Percentiles rank a stretch among this genome's conserved stretches.
Evolutionary conservation across 2,113 vertebrate species (phyloP).

Genomic region (Hemichromis elongatus): DNA sequence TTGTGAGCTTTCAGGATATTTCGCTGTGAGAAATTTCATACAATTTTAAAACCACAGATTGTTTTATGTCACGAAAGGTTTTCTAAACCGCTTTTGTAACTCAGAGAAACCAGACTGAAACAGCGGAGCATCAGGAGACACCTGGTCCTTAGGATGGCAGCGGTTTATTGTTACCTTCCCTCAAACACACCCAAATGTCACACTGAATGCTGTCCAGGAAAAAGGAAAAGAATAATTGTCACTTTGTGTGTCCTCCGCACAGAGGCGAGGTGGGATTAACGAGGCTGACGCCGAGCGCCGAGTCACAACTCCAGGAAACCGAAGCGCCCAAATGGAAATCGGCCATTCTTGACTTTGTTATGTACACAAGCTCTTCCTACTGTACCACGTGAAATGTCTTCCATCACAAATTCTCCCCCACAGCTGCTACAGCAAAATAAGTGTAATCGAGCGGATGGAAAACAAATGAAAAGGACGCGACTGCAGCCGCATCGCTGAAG

Average conservation of each 20-base stretch:
- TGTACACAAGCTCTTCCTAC: not conserved
- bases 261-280: not conserved
- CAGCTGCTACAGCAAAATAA: not conserved
- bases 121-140: not conserved
- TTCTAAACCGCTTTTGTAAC: not conserved
- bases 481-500: not conserved
- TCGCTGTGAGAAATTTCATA: rapidly evolving
- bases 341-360: not conserved
- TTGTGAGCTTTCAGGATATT: not conserved
- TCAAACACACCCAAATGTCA: slow-evolving; percentile 23
- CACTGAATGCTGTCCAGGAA: not conserved
- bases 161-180: not conserved
- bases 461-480: not conserved
- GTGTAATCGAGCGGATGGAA: not conserved
- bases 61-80: not conserved
- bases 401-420: not conserved
- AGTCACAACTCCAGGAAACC: not conserved
- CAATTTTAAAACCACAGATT: not conserved
- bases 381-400: not conserved
- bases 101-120: not conserved
- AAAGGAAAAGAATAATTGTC: not conserved
- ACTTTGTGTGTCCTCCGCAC: not conserved
- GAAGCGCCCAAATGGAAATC: not conserved
- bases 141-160: not conserved
- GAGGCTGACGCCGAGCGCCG: not conserved